phyloP scores from a whole-genome alignment of 1,140 invertebrate genomes.

The Colletes latitarsis region DNA sequence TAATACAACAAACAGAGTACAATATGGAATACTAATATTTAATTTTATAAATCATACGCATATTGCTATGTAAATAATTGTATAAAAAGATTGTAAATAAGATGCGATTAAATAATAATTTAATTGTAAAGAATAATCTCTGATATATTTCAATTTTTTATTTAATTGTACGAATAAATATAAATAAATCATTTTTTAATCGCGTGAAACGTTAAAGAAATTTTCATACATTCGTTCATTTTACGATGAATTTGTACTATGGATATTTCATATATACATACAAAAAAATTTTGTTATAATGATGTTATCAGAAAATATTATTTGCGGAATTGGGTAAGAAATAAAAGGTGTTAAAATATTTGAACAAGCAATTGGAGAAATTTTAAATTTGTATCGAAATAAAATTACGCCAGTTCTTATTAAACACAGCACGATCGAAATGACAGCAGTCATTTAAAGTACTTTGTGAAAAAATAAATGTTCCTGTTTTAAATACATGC shows the following conservation, averaged over 20 bases:
- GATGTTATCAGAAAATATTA: too few species aligned
- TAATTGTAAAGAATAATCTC: background rate
- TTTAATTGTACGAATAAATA: background rate
- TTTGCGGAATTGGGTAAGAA: too few species aligned
- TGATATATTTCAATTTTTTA: slow-evolving; percentile 13
- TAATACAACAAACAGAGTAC: background rate
- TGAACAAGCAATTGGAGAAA: too few species aligned
- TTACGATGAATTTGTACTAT: too few species aligned
- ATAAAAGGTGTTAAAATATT: too few species aligned
- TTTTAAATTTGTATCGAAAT: too few species aligned
- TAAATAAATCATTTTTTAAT: slow-evolving; percentile 13
- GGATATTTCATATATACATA: too few species aligned
- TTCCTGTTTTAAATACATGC: background rate
- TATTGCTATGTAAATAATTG: background rate
- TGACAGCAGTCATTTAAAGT: too few species aligned
- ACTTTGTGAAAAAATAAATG: background rate
- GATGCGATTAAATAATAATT: background rate
- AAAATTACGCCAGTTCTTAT: too few species aligned
- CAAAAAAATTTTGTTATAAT: too few species aligned
- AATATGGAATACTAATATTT: background rate
- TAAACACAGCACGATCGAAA: too few species aligned
- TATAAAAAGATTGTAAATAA: slow-evolving; percentile 10
- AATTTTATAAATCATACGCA: background rate
- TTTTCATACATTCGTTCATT: background rate
- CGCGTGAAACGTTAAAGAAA: too few species aligned